phyloP scores from a whole-genome alignment of 2,113 vertebrate genomes.

The Montifringilla adamsi region DNA sequence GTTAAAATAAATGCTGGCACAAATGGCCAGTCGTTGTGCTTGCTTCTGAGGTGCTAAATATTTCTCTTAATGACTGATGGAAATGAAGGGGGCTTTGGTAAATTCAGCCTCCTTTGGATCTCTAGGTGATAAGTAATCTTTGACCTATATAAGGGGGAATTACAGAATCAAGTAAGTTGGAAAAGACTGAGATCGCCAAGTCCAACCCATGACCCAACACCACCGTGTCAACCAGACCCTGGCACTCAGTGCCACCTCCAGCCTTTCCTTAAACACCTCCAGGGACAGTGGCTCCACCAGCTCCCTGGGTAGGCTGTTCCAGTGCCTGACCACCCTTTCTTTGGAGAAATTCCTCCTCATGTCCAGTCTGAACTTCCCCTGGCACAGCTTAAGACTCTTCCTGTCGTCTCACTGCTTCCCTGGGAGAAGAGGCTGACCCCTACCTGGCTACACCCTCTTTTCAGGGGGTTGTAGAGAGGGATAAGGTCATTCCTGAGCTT shows the following conservation, averaged over 20 bases:
- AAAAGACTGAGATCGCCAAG: neutral
- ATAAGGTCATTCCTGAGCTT: neutral
- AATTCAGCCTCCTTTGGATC: neutral
- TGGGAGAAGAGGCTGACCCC: neutral
- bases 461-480: no score
- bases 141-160: neutral
- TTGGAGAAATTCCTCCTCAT: neutral
- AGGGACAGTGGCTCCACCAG: rapidly evolving
- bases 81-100: neutral
- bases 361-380: neutral
- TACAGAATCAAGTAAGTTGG: neutral
- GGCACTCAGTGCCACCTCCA: neutral
- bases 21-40: neutral
- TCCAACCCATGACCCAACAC: rapidly evolving
- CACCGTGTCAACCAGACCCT: rapidly evolving
- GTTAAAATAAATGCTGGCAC: neutral
- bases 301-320: neutral
- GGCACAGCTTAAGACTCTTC: no score
- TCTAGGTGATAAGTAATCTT: neutral
- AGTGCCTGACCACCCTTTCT: neutral
- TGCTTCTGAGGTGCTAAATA: neutral
- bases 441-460: neutral
- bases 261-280: neutral
- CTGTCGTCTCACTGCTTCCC: neutral
- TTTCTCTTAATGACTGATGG: neutral